Base-by-base conservation (phyloP, 2,888 invertebrate species). In the Lasioglossum malachurum region DNA sequence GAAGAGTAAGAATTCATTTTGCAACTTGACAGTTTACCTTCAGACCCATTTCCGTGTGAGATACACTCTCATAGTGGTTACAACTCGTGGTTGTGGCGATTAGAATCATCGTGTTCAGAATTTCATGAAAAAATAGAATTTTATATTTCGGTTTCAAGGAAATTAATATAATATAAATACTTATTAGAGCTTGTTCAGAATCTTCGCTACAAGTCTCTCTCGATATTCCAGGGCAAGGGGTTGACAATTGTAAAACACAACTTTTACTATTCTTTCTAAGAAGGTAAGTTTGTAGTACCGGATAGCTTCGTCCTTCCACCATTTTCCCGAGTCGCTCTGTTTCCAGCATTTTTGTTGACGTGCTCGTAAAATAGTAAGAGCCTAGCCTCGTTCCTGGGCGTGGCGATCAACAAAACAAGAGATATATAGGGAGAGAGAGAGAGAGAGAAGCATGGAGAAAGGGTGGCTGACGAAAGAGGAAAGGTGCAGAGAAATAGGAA, bases 351-450 rank as follows among this genome's bases (percentile, higher is more conserved):
- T 14, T 60, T 60, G 60, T 60, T 60, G 60, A 60, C 60, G 27
- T 74, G 64, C 46, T 57, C 41, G 86, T 77, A 82, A 80, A 82
- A 86, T 80, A 73, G 77, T 49, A 80, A 83, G 69, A 78, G 75
- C 46, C 87, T 87, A 82, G 82, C 74, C 77, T 82, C 35, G 71
- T 53, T 27, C 82, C 23, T 87, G 87, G 87, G 87, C 82, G 87
- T 87, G 82, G 87, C 75, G 80, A 53, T 71, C 60, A 67, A 46
- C 46, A 73, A 75, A 79, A 80, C 86, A 81, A 72, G 44, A 72
- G 71, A n/a, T 60, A 64, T 35, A n/a, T n/a, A n/a, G n/a, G n/a
- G n/a, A n/a, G n/a, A 71, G 53, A 75, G 64, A 46, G 60, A 77
- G 53, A 27, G 49, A 49, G 38, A 46, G 49, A 53, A 23, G 23